A percentile compares a stretch with the other conserved stretches of the same genome.
Conservation (phyloP, 2,888 invertebrate species). For the Hirtodrosophila cameraria region DNA sequence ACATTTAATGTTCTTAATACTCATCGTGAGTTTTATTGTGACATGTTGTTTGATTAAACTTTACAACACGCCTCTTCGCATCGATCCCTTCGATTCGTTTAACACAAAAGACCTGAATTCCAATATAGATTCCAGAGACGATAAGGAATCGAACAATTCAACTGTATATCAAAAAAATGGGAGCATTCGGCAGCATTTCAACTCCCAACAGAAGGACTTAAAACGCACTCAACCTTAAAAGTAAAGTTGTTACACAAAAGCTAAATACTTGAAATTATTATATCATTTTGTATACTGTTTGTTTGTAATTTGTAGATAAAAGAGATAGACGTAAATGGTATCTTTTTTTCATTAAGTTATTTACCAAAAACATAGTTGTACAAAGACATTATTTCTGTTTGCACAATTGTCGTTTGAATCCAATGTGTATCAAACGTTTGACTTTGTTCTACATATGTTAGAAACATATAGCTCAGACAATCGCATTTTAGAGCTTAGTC, state of each 20-base stretch:
- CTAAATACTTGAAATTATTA: too few relatives aligned
- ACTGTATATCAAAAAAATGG: not conserved
- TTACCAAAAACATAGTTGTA: too few relatives aligned
- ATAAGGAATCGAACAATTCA: not conserved
- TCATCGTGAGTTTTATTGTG: conserved; percentile 15
- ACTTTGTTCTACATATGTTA: not conserved
- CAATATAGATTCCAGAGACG: not conserved
- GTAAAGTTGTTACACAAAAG: too few relatives aligned
- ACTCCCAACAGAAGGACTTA: not conserved
- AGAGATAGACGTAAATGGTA: too few relatives aligned
- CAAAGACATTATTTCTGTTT: conserved; percentile 12
- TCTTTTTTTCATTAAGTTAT: too few relatives aligned
- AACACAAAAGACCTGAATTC: not conserved
- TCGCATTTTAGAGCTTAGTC: conserved; percentile 3
- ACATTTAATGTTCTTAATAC: not conserved
- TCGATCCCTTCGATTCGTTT: conserved; percentile 29
- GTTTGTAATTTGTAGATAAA: too few relatives aligned
- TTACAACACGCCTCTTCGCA: conserved; percentile 12
- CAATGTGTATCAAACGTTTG: not conserved
- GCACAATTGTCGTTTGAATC: conserved; percentile 9
- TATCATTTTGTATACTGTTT: too few relatives aligned
- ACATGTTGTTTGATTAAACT: conserved; percentile 23
- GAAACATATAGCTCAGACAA: not conserved
- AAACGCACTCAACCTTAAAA: too few relatives aligned
- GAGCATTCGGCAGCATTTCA: not conserved